Conservation (phyloP, 2,797 vertebrate species). For the Acipenser oxyrinchus region DNA sequence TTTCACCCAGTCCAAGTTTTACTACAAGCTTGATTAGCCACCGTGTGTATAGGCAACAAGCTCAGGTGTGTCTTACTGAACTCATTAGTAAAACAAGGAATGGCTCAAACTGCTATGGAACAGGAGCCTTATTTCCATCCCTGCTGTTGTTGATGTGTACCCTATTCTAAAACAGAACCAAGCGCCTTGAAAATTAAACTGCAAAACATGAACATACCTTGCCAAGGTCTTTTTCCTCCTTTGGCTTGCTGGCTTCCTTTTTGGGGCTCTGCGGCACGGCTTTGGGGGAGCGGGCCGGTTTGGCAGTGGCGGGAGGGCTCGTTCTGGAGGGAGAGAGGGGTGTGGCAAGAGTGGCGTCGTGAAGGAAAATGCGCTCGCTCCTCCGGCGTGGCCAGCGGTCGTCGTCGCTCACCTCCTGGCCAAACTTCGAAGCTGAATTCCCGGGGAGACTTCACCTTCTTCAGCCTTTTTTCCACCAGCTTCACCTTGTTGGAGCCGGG, state of each 20-base stretch:
- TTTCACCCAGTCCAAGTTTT: no score
- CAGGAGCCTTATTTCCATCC: no score
- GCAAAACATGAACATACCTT: conserved; percentile 61
- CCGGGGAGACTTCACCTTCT: conserved; percentile 69
- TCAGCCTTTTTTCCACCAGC: conserved; percentile 62
- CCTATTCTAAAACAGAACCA: no score
- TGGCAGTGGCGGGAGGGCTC: conserved; percentile 48
- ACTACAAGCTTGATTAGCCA: no score
- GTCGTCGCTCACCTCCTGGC: conserved; percentile 76
- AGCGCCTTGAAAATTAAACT: no score
- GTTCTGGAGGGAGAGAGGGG: conserved; percentile 39
- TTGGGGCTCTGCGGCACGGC: conserved; percentile 56
- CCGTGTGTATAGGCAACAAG: no score
- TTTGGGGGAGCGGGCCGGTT: conserved; percentile 64
- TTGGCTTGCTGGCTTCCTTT: conserved; percentile 58
- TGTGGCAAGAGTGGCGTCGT: conserved; percentile 64
- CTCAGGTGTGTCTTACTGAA: no score
- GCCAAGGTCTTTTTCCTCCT: conserved; percentile 74
- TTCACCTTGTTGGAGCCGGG: conserved; percentile 58
- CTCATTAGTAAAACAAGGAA: no score
- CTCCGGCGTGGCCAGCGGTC: conserved; percentile 85
- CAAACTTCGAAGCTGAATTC: conserved; percentile 78
- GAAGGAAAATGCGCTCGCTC: conserved; percentile 94
- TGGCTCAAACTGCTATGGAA: no score
- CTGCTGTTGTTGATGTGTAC: no score